Evolutionary conservation across 37 sponge, comb jelly and placozoan genomes (phyloP), one percentile per base, ranked within the genome.

Genomic region (Ianthella basta): DNA sequence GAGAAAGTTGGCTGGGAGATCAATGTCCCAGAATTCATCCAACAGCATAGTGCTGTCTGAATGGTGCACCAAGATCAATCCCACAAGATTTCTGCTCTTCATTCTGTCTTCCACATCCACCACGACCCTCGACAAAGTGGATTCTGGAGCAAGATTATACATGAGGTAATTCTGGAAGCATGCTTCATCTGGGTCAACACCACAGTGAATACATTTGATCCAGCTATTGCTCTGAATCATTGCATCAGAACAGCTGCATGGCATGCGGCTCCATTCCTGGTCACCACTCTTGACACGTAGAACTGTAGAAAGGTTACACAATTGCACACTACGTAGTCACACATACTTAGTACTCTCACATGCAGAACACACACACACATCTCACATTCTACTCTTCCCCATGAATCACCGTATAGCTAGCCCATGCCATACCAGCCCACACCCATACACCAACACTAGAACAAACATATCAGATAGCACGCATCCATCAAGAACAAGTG

Each of bases 231-330:
- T 30, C 33, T n/a, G 70, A 6, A 5, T 35, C 6, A 18, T 6
- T 27, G 70, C 70, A 18, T 69, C 25, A 33, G 18, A 2, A 1
- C 19, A 30, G 34, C n/a, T 85, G 19, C 21, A 88, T 19, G 57
- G 80, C 84, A 75, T 88, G 85, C 50, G 75, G 74, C 18, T 56
- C 32, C 38, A 84, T 88, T 24, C 86, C 80, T 69, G 86, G 89
- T 54, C 86, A 88, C 29, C 85, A 78, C 16, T 88, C 89, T 6
- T 85, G 65, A 15, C 75, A 59, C 18, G 75, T 44, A 44, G 50
- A 57, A 53, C 74, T 84, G 72, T 84, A 85, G 23, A 88, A 56
- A n/a, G n/a, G n/a, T n/a, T n/a, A n/a, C n/a, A n/a, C n/a, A n/a
- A n/a, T n/a, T n/a, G n/a, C n/a, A n/a, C n/a, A n/a, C n/a, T n/a